Conservation (phyloP, 2,888 invertebrate genomes). For the Anorthoa munda region DNA sequence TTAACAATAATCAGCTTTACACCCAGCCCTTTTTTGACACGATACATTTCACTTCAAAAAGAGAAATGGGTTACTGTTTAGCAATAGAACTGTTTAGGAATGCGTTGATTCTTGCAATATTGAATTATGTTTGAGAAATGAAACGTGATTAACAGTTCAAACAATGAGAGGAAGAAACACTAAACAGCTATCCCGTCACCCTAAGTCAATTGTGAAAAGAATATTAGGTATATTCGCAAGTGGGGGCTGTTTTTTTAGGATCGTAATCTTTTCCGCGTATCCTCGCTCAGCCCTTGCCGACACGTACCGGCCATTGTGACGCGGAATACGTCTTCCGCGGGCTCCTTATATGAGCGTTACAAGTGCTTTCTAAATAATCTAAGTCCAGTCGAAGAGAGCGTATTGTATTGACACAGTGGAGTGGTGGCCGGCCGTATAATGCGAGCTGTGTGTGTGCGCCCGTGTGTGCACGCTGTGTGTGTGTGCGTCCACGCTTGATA, state of each 20-base stretch:
- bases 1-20: constrained; percentile 78
- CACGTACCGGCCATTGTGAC: constrained; percentile 91
- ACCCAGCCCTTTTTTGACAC: constrained; percentile 63
- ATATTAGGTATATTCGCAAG: constrained; percentile 87
- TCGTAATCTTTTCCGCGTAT: constrained; percentile 89
- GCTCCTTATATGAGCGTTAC: constrained; percentile 91
- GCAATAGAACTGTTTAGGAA: not conserved
- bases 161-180: constrained; percentile 71
- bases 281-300: constrained; percentile 86
- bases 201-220: constrained; percentile 84
- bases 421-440: constrained; percentile 91
- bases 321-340: constrained; percentile 89
- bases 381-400: constrained; percentile 91
- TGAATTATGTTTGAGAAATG: not conserved
- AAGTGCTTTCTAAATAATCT: constrained; percentile 92
- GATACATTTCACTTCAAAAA: constrained; percentile 21
- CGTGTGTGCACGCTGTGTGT: constrained; percentile 74
- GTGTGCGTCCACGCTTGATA: constrained; percentile 90
- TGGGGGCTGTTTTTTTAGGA: constrained; percentile 90
- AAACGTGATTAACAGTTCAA: constrained; percentile 49
- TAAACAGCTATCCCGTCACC: constrained; percentile 73
- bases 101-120: not conserved
- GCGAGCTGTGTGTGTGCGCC: constrained; percentile 80
- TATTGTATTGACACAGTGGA: constrained; percentile 91
- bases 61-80: constrained; percentile 11